Percentiles rank a stretch among this genome's conserved stretches.
Conservation (phyloP, 2,888 invertebrate genomes). For the Ophion slaviceki region DNA sequence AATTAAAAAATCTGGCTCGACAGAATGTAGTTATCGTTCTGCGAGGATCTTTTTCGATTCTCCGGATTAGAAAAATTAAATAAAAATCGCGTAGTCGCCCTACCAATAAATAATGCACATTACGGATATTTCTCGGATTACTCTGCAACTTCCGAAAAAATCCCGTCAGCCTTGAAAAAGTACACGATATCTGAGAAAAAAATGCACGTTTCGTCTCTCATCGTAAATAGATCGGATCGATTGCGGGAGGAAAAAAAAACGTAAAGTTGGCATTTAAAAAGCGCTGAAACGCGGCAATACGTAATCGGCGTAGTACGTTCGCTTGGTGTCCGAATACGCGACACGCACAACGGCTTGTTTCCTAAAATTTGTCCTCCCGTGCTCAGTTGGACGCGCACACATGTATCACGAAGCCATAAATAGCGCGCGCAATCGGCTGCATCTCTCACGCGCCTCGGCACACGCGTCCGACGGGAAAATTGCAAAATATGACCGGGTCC, state of each 20-base stretch:
- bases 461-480: constrained; percentile 76
- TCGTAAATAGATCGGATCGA: background rate
- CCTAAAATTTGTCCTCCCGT: constrained; percentile 39
- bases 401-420: constrained; percentile 73
- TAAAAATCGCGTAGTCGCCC: too few relatives aligned
- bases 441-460: constrained; percentile 70
- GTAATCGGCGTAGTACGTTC: background rate
- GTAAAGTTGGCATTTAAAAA: constrained; percentile 31
- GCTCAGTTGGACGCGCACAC: constrained; percentile 65
- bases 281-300: constrained; percentile 10
- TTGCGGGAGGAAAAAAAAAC: background rate
- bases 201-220: too few relatives aligned
- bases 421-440: constrained; percentile 74
- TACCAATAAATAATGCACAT: too few relatives aligned
- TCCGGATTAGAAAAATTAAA: too few relatives aligned
- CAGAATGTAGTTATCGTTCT: too few relatives aligned
- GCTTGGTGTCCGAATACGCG: constrained; percentile 7
- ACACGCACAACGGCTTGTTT: background rate
- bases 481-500: constrained; percentile 77
- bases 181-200: too few relatives aligned
- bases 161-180: too few relatives aligned
- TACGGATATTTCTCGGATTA: too few relatives aligned
- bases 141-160: too few relatives aligned
- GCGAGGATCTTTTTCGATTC: too few relatives aligned
- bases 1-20: too few relatives aligned